Evolutionary conservation across 2,888 invertebrate genomes (phyloP).

Genomic region (Phasia obesa): DNA sequence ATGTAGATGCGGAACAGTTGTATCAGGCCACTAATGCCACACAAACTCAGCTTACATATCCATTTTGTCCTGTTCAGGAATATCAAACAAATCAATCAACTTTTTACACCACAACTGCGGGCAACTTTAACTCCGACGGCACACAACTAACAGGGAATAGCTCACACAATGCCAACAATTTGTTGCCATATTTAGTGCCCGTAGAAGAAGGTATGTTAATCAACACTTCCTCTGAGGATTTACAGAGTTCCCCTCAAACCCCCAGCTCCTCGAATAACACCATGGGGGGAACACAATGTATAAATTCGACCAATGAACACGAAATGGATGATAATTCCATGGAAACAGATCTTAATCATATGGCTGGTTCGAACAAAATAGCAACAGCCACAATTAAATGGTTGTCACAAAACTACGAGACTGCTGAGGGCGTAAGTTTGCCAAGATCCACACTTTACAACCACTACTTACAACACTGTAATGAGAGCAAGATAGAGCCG

Average conservation of each 20-base stretch:
- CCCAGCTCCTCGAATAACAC: constrained; percentile 84
- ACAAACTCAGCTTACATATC: constrained; percentile 87
- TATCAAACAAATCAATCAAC: constrained; percentile 83
- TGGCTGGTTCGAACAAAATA: constrained; percentile 85
- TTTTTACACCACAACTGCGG: constrained; percentile 85
- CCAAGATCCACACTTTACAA: constrained; percentile 98
- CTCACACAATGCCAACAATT: constrained; percentile 80
- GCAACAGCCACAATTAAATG: constrained; percentile 96
- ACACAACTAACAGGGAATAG: constrained; percentile 78
- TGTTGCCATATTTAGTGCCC: constrained; percentile 86
- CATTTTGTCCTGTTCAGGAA: constrained; percentile 90
- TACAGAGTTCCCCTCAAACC: constrained; percentile 81
- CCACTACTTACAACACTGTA: constrained; percentile 98
- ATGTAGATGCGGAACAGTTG: constrained; percentile 87
- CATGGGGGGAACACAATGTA: constrained; percentile 84
- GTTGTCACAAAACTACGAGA: constrained; percentile 99
- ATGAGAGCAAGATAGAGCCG: constrained; percentile 95
- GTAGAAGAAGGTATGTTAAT: constrained; percentile 87
- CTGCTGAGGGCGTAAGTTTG: constrained; percentile 95
- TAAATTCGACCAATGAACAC: constrained; percentile 74
- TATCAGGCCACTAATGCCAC: constrained; percentile 85
- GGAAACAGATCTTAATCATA: constrained; percentile 79
- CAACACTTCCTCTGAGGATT: constrained; percentile 83
- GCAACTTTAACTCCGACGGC: constrained; percentile 63
- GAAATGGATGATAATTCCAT: constrained; percentile 77